Conservation (phyloP, 2,888 invertebrate species). For the Thecocarcelia acutangulata region DNA sequence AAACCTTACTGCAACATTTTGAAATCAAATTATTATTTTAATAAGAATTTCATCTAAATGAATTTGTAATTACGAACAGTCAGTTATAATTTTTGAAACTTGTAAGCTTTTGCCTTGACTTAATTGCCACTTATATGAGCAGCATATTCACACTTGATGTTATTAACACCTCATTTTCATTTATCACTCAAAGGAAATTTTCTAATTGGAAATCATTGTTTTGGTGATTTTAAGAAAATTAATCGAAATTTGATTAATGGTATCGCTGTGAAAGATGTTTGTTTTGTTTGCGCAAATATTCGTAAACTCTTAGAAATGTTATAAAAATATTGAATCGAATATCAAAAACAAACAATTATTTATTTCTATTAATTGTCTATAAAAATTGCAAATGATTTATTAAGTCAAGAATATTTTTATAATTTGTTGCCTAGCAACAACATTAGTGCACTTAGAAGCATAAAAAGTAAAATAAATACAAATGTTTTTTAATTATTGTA, state of each 20-base stretch:
- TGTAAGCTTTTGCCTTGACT: neutral
- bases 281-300: conserved; percentile 1
- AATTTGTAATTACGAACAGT: neutral
- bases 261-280: conserved; percentile 12
- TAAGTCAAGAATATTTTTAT: conserved; percentile 1
- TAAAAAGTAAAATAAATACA: no score
- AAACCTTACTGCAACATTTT: no score
- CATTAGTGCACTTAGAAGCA: no score
- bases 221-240: neutral
- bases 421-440: conserved; percentile 8
- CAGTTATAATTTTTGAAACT: neutral
- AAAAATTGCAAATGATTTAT: conserved; percentile 36
- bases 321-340: conserved; percentile 22
- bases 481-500: no score
- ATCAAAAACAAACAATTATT: conserved; percentile 1
- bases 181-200: conserved; percentile 10
- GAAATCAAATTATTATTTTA: no score
- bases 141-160: conserved; percentile 42
- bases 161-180: conserved; percentile 22
- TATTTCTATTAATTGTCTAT: conserved; percentile 36
- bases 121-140: neutral
- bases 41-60: no score
- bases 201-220: conserved; percentile 2
- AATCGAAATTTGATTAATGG: conserved; percentile 11
- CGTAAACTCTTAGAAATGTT: conserved; percentile 11